phyloP scores from a whole-genome alignment of 2,113 vertebrate species.

The Prinia subflava region DNA sequence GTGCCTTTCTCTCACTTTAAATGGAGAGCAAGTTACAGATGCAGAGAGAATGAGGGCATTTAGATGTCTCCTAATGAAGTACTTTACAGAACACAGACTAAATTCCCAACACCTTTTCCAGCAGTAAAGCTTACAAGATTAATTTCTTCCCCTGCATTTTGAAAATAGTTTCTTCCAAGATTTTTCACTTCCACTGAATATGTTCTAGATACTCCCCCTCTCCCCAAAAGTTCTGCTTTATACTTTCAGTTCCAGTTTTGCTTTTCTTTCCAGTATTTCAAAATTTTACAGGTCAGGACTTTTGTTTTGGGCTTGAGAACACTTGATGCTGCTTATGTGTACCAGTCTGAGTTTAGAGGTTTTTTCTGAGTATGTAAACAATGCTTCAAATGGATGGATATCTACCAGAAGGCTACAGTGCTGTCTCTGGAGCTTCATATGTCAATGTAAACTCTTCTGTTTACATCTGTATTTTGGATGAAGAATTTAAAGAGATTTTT shows the following conservation, averaged over 20 bases:
- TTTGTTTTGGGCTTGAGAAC: not conserved
- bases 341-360: not conserved
- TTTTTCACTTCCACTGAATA: not conserved
- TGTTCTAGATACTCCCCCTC: not conserved
- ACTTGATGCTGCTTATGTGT: not conserved
- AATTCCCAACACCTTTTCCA: not conserved
- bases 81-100: not conserved
- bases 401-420: not conserved
- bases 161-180: not conserved
- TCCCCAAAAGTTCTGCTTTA: not conserved
- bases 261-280: not conserved
- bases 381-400: not conserved
- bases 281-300: not conserved
- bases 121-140: not conserved
- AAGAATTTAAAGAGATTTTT: not conserved
- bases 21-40: not conserved
- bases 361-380: not conserved
- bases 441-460: not conserved
- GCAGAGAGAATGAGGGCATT: not conserved
- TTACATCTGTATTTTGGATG: not conserved
- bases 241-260: not conserved
- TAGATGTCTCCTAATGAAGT: not conserved
- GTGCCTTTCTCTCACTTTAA: not conserved
- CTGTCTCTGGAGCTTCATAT: not conserved
- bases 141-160: not conserved